Evolutionary conservation across 2,888 invertebrate species (phyloP).

Genomic region (Perizoma flavofasciatum): DNA sequence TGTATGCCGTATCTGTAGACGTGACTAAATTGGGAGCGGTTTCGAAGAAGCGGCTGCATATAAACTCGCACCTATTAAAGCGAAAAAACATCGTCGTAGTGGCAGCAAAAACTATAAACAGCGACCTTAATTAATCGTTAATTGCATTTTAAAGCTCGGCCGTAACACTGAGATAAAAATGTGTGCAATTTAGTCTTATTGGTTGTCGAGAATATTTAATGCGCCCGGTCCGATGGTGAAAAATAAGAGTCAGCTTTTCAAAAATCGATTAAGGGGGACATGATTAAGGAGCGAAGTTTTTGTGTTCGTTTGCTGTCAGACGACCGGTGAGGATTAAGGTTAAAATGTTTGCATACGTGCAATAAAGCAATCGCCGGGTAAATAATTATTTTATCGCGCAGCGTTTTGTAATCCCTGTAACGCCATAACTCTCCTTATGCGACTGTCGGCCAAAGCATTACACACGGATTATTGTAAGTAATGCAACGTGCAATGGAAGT

Average conservation of each 20-base stretch:
- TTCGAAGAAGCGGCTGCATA: conserved; percentile 24
- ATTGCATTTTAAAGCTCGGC: conserved; percentile 52
- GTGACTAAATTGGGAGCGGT: conserved; percentile 36
- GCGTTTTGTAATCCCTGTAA: conserved; percentile 59
- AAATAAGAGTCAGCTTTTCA: conserved; percentile 70
- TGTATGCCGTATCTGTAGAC: conserved; percentile 34
- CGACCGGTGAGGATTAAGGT: conserved; percentile 55
- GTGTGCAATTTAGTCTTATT: conserved; percentile 69
- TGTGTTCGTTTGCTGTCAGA: conserved; percentile 50
- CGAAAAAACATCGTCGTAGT: conserved; percentile 38
- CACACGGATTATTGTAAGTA: conserved; percentile 27
- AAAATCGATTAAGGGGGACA: conserved; percentile 78
- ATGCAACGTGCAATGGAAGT: conserved; percentile 24
- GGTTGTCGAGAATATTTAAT: conserved; percentile 66
- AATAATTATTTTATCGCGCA: conserved; percentile 70
- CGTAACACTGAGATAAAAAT: conserved; percentile 54
- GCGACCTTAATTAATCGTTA: conserved; percentile 50
- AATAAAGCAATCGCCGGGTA: conserved; percentile 71
- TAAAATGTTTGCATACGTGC: conserved; percentile 72
- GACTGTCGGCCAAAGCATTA: conserved; percentile 31
- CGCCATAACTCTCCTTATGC: conserved; percentile 52
- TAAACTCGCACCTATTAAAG: conserved; percentile 33
- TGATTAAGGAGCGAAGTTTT: conserved; percentile 70
- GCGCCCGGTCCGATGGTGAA: conserved; percentile 58
- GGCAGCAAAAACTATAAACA: conserved; percentile 41